Evolutionary conservation across 2,797 vertebrate genomes (phyloP).

Genomic region (Leuciscus waleckii): DNA sequence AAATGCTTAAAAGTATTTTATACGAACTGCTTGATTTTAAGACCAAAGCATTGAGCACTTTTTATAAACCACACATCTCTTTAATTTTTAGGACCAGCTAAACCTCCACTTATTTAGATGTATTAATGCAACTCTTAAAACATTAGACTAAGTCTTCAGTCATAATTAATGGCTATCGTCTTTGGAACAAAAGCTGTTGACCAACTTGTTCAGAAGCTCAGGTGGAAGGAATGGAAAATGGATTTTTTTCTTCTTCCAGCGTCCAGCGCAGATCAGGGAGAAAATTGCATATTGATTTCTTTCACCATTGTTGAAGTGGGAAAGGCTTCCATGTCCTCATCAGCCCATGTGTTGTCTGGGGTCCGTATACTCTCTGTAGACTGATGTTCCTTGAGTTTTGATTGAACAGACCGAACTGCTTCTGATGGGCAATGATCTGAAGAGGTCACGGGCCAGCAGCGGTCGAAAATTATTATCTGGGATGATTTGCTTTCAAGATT

Average conservation of each 20-base stretch:
- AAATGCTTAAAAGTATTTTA: neutral
- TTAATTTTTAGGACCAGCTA: neutral
- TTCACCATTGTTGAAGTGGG: slow-evolving; percentile 74
- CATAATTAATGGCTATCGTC: slow-evolving; percentile 41
- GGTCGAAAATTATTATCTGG: slow-evolving; percentile 68
- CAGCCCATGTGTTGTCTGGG: slow-evolving; percentile 64
- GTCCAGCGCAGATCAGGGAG: slow-evolving; percentile 70
- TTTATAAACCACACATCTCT: neutral
- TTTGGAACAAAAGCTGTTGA: slow-evolving; percentile 43
- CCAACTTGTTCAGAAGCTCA: slow-evolving; percentile 41
- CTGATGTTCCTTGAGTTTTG: slow-evolving; percentile 70
- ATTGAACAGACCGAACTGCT: slow-evolving; percentile 61
- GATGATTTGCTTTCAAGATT: slow-evolving; percentile 32
- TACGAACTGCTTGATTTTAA: neutral
- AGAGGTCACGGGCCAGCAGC: slow-evolving; percentile 61
- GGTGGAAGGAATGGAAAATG: slow-evolving; percentile 65
- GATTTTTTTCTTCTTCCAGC: slow-evolving; percentile 65
- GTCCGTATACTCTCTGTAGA: slow-evolving; percentile 71
- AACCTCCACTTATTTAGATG: neutral
- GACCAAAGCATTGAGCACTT: neutral
- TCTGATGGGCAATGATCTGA: slow-evolving; percentile 67
- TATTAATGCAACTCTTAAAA: slow-evolving; percentile 3
- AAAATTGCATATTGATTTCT: slow-evolving; percentile 83
- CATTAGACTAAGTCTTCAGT: slow-evolving; percentile 11
- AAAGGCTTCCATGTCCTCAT: slow-evolving; percentile 74